Evolutionary conservation across 2,888 invertebrate genomes (phyloP).

Genomic region (Polietes domitor): DNA sequence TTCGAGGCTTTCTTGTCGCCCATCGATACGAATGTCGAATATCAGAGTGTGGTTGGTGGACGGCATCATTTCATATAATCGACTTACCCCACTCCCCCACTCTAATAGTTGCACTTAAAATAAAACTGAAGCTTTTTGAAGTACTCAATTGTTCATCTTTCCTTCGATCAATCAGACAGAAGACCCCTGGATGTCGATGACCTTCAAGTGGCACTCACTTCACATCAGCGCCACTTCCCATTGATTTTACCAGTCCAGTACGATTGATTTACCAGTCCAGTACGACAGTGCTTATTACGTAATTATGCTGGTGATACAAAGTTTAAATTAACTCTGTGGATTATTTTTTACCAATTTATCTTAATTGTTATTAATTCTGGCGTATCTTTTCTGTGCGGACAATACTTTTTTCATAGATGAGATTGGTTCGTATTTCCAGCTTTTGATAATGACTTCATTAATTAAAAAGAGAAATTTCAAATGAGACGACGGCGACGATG

Average conservation of each 20-base stretch:
- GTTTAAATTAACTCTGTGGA: not conserved
- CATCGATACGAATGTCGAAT: no score
- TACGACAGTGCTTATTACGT: not conserved
- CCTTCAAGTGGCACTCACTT: no score
- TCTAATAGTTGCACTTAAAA: no score
- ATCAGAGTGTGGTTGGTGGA: no score
- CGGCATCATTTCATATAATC: no score
- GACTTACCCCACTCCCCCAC: no score
- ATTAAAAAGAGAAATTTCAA: conserved; percentile 32
- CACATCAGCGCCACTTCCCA: not conserved
- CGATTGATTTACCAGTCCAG: no score
- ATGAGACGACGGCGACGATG: not conserved
- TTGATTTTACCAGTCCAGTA: no score
- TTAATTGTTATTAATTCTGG: conserved; percentile 1
- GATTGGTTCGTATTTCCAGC: not conserved
- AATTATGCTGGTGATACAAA: not conserved
- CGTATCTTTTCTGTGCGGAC: not conserved
- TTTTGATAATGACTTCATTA: conserved; percentile 32
- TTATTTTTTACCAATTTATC: not conserved
- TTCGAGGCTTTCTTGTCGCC: no score
- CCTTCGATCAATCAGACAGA: not conserved
- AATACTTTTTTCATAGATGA: not conserved
- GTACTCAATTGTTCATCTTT: no score
- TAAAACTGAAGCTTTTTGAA: no score
- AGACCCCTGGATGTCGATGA: not conserved